These are phyloP conservation scores for Allygus modestus DNA, from an alignment of 2,888 invertebrate genomes.

Conservation along the genomic window DNA sequence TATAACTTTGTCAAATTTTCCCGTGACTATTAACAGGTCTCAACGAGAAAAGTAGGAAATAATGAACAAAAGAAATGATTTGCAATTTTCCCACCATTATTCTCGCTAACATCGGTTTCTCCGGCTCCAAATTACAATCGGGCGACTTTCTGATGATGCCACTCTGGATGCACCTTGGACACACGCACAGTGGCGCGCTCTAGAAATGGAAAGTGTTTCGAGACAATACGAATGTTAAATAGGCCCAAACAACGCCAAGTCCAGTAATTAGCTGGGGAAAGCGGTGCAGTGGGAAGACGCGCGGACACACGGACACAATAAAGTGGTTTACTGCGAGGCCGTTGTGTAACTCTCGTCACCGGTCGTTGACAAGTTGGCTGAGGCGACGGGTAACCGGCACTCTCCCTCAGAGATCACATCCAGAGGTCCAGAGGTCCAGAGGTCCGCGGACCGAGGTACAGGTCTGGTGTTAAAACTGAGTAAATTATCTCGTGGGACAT, in stretches of 20 bases:
- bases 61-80: neutral
- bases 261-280: constrained; percentile 34
- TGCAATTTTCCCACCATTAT: neutral
- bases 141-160: neutral
- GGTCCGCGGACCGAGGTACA: too few relatives aligned
- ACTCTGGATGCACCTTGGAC: neutral
- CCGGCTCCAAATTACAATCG: neutral
- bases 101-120: neutral
- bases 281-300: neutral
- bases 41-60: too few relatives aligned
- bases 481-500: too few relatives aligned
- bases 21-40: too few relatives aligned
- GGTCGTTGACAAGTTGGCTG: too few relatives aligned
- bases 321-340: neutral
- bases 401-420: too few relatives aligned
- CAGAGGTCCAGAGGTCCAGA: too few relatives aligned
- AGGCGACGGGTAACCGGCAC: too few relatives aligned
- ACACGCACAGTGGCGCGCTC: neutral
- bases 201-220: constrained; percentile 28
- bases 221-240: constrained; percentile 40
- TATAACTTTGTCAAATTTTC: too few relatives aligned
- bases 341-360: neutral
- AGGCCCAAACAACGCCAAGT: constrained; percentile 22
- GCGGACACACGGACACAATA: constrained; percentile 11
- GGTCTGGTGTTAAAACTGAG: too few relatives aligned